Evolutionary conservation across 2,113 vertebrate species (phyloP).

Genomic region (Chloropsis hardwickii): DNA sequence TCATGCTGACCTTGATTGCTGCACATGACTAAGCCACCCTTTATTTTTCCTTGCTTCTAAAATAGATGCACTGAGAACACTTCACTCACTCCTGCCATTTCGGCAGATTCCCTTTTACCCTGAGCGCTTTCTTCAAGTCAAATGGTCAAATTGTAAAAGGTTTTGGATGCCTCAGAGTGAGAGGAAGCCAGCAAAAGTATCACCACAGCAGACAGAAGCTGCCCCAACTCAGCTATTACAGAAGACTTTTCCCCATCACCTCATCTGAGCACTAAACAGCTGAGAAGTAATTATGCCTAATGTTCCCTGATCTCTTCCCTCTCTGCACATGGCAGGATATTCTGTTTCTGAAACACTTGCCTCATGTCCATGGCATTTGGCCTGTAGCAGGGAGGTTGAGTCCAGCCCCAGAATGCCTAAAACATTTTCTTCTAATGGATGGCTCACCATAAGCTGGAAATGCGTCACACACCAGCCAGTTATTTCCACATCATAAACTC

Average conservation of each 20-base stretch:
- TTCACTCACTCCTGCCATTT: neutral
- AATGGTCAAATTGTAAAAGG: conserved; percentile 35
- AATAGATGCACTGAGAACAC: neutral
- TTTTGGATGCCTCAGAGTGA: neutral
- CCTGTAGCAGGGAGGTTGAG: conserved; percentile 36
- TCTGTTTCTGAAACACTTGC: neutral
- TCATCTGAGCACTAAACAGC: conserved; percentile 19
- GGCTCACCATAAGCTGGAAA: conserved; percentile 54
- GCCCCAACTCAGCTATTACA: neutral
- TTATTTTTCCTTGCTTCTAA: neutral
- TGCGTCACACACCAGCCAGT: conserved; percentile 67
- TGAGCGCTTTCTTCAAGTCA: conserved; percentile 8
- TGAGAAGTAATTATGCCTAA: conserved; percentile 39
- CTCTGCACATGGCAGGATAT: conserved; percentile 40
- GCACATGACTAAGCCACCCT: neutral
- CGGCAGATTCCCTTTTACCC: neutral
- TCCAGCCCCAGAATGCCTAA: conserved; percentile 40
- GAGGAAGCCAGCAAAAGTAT: neutral
- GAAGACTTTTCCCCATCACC: conserved; percentile 13
- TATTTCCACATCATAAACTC: conserved; percentile 79
- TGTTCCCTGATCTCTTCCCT: conserved; percentile 50
- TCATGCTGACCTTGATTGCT: neutral
- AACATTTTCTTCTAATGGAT: conserved; percentile 64
- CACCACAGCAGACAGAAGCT: neutral
- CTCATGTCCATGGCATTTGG: conserved; percentile 52